phyloP scores from a whole-genome alignment of 2,888 invertebrate species.

The Ophion ellenae region DNA sequence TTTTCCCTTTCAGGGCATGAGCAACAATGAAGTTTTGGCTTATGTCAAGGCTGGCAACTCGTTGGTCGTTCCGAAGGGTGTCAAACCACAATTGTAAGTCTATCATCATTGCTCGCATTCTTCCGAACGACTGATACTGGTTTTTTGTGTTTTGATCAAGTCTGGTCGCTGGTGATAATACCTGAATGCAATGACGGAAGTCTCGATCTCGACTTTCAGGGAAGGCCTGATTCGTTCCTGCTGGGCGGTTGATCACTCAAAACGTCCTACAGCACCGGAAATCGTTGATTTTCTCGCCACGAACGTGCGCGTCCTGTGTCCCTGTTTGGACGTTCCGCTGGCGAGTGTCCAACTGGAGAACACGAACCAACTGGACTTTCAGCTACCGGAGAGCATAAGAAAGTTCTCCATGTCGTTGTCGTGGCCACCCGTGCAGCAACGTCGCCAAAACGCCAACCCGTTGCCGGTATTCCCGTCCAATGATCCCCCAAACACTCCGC shows the following conservation, averaged over 20 bases:
- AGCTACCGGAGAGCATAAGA: conserved; percentile 83
- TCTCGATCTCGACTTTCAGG: conserved; percentile 83
- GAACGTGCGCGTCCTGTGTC: conserved; percentile 90
- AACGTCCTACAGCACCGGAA: conserved; percentile 91
- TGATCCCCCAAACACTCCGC: conserved; percentile 63
- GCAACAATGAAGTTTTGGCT: conserved; percentile 93
- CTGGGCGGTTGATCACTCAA: conserved; percentile 89
- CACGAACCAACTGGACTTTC: conserved; percentile 86
- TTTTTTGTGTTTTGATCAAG: background rate
- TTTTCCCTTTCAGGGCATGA: conserved; percentile 94
- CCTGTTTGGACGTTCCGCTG: conserved; percentile 91
- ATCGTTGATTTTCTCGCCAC: conserved; percentile 92
- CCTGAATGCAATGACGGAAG: background rate
- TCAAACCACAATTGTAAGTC: conserved; percentile 92
- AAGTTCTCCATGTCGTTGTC: conserved; percentile 82
- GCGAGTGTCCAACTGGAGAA: conserved; percentile 90
- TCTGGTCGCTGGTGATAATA: background rate
- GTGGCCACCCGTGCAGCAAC: conserved; percentile 68
- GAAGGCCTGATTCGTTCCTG: conserved; percentile 91
- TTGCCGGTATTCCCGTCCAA: conserved; percentile 19
- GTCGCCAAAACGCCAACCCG: conserved; percentile 38
- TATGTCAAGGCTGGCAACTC: conserved; percentile 91
- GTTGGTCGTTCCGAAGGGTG: conserved; percentile 90
- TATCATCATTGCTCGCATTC: background rate
- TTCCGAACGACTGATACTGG: background rate